Conservation (phyloP, 2,888 invertebrate genomes). For the Eremobia ochroleuca region DNA sequence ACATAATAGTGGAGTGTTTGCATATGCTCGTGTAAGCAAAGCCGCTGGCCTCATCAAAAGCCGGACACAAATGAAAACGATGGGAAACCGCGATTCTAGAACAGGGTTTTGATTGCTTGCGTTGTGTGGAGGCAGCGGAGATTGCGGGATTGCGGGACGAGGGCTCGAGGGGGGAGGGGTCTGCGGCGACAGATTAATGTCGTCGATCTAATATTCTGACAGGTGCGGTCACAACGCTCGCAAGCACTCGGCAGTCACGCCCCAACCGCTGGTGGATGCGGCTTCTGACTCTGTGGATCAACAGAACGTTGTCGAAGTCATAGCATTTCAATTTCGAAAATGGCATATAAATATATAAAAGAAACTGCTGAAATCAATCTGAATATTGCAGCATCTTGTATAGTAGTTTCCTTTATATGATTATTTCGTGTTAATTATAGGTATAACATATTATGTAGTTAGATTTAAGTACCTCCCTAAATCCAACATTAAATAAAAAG, state of each 20-base stretch:
- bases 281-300: constrained; percentile 26
- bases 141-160: constrained; percentile 29
- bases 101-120: constrained; percentile 85
- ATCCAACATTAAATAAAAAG: neutral
- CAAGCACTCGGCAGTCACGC: constrained; percentile 39
- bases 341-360: neutral
- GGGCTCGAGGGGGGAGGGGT: constrained; percentile 32
- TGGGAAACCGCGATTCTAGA: constrained; percentile 82
- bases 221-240: constrained; percentile 77
- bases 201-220: constrained; percentile 88
- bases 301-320: neutral
- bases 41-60: constrained; percentile 67
- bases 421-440: neutral
- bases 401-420: neutral
- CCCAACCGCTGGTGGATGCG: constrained; percentile 53
- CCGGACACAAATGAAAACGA: constrained; percentile 83
- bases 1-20: constrained; percentile 1
- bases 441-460: neutral
- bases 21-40: constrained; percentile 6
- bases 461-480: neutral
- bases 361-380: neutral
- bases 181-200: constrained; percentile 84
- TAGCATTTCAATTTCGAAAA: neutral
- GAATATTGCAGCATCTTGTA: neutral
- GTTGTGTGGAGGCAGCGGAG: constrained; percentile 47